Percentiles rank a stretch among this genome's conserved stretches.
phyloP scores from a whole-genome alignment of 1,140 invertebrate species.

The Diachasma alloeum region DNA sequence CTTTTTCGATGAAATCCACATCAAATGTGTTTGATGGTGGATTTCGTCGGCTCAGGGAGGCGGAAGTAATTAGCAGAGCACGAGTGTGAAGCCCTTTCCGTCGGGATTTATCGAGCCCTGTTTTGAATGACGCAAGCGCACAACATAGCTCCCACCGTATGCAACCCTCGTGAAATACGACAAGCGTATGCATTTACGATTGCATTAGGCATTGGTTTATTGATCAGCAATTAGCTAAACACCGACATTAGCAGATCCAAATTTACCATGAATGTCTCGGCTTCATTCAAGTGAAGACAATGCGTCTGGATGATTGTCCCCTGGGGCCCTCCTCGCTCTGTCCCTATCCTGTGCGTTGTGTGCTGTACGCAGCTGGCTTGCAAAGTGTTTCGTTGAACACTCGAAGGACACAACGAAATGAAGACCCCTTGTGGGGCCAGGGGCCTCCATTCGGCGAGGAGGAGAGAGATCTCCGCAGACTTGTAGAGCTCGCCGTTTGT shows the following conservation, averaged over 20 bases:
- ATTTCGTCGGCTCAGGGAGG: neutral
- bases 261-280: neutral
- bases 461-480: neutral
- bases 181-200: neutral
- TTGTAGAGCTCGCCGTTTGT: neutral
- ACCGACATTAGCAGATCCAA: neutral
- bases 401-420: no score
- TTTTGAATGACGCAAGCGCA: neutral
- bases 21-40: neutral
- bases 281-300: neutral
- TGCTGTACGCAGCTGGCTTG: neutral
- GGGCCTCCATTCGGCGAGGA: neutral
- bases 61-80: constrained; percentile 5
- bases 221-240: constrained; percentile 14
- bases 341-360: neutral
- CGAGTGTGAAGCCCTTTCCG: neutral
- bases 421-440: no score
- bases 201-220: neutral
- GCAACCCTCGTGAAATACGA: neutral
- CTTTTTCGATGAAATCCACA: neutral
- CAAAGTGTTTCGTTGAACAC: neutral
- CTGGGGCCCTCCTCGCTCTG: neutral
- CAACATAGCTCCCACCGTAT: neutral
- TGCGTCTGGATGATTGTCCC: neutral
- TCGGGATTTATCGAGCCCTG: neutral